Evolutionary conservation across 2,797 vertebrate species (phyloP), one percentile per base, ranked within the genome.

Genomic region (Sitta carolinensis): DNA sequence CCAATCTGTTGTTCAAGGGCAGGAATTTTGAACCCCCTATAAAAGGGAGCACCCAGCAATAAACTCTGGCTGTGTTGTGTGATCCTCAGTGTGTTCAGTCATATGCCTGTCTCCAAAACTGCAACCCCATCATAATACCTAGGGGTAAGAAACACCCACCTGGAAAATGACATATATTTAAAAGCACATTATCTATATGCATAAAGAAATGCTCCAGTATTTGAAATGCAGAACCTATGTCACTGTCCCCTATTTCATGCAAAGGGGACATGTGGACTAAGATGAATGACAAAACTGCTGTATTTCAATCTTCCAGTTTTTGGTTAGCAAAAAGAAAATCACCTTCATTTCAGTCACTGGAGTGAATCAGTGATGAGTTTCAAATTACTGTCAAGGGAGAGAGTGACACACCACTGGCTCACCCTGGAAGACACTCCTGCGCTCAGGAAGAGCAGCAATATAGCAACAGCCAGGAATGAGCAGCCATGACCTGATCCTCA

Each of bases 321-420:
- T 86, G 51, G 51, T 73, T 66, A 63, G 69, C n/a, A 62, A 51
- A 91, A 90, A 73, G 55, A 81, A 86, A 90, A 93, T 26, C 18
- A 29, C 25, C 43, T 68, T 87, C 22, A 77, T 80, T 87, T 59
- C 79, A 84, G 59, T 82, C 36, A 29, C 62, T 36, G 50, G 57
- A 91, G 61, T 78, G 54, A 91, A 78, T 72, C 64, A 61, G 27
- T 75, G 62, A 91, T 78, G 73, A 84, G 69, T 68, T 93, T 72
- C 47, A 87, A 90, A 59, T 74, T 23, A 57, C 47, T 68, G 50
- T n/a, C 68, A 45, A 10, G 16, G 76, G 50, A 85, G 70, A 38
- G 50, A 43, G n/a, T 10, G 64, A 62, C 51, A 64, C 69, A 22
- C 29, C 0, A 0, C 78, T 18, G 36, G 48, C 84, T 93, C 34